Evolutionary conservation across 1,140 invertebrate species (phyloP), one percentile per base, ranked within the genome.

Genomic region (Aphelinus certus): DNA sequence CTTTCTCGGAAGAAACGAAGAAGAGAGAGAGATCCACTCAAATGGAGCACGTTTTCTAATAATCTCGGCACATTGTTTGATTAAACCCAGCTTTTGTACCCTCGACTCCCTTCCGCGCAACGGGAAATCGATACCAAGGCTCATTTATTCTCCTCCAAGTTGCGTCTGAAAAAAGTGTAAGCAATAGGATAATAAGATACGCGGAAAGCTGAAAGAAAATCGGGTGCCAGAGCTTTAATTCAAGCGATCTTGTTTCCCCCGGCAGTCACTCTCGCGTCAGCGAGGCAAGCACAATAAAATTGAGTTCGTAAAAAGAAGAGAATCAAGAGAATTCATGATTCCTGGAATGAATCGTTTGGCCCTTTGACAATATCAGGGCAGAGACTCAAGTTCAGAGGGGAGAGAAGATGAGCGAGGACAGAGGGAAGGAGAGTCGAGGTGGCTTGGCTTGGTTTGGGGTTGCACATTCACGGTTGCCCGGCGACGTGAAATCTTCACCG

Each of bases 311-410:
- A 74, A 76, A 78, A 71, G 48, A 26, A 26, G 26, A 26, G 26
- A 26, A 26, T 26, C 26, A 26, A 26, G 26, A 26, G 26, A 72
- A 72, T 65, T 72, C 58, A 65, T 72, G 56, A 72, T 64, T 64
- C 43, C 49, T 53, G 53, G 55, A 43, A 63, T 2, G 69, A 63
- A 70, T 70, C 69, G 61, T 51, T 46, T 43, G 43, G 1, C n/a
- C n/a, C 55, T 47, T 55, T 67, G 49, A 53, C 42, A 9, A 64
- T 58, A 71, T 71, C 69, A 63, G 63, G 69, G 69, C 57, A 60
- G 58, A 42, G 49, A 71, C 45, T 71, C 9, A 51, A 71, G 69
- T 63, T 71, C 7, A 42, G 26, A 43, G 63, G n/a, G 9, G 47
- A 64, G 10, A 51, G 63, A n/a, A 42, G 45, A 48, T 4, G 45